Conservation (phyloP, 1,140 invertebrate genomes). For the Drosophila subpulchrella region DNA sequence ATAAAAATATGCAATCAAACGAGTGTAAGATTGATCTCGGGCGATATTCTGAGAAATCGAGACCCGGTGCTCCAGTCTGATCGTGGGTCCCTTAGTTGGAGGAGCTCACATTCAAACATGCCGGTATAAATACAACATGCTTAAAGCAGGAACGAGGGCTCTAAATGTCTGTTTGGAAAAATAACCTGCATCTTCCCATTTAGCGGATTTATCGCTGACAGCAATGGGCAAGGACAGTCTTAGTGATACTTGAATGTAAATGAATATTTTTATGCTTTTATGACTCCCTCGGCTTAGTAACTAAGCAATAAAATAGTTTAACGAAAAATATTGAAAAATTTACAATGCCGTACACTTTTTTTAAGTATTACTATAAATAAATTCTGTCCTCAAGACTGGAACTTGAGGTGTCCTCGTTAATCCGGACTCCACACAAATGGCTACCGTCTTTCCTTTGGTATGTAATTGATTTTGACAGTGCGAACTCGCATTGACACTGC, state of each 20-base stretch:
- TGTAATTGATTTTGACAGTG: slow-evolving; percentile 70
- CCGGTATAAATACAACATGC: slow-evolving; percentile 29
- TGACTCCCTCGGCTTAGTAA: too few relatives aligned
- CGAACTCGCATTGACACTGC: slow-evolving; percentile 19
- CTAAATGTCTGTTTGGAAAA: slow-evolving; percentile 19
- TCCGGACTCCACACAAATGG: slow-evolving; percentile 15
- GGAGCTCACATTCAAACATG: slow-evolving; percentile 14
- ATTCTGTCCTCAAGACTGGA: neutral
- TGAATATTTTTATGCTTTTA: neutral
- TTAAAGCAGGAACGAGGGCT: slow-evolving; percentile 28
- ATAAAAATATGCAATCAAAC: slow-evolving; percentile 82
- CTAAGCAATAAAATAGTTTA: too few relatives aligned
- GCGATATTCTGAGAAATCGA: slow-evolving; percentile 72
- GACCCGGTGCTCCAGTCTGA: slow-evolving; percentile 39
- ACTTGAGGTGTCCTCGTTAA: slow-evolving; percentile 15
- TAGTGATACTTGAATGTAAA: neutral
- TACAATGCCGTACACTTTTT: too few relatives aligned
- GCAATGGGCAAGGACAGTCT: slow-evolving; percentile 31
- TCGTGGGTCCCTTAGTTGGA: slow-evolving; percentile 35
- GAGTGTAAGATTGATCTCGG: slow-evolving; percentile 76
- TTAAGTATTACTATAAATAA: neutral
- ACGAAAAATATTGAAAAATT: too few relatives aligned
- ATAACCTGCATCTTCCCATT: slow-evolving; percentile 32
- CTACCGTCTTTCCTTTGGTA: slow-evolving; percentile 12
- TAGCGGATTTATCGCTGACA: slow-evolving; percentile 52